Percentiles rank a stretch among this genome's conserved stretches.
phyloP scores from a whole-genome alignment of 2,888 invertebrate genomes.

The Amblyteles armatorius region DNA sequence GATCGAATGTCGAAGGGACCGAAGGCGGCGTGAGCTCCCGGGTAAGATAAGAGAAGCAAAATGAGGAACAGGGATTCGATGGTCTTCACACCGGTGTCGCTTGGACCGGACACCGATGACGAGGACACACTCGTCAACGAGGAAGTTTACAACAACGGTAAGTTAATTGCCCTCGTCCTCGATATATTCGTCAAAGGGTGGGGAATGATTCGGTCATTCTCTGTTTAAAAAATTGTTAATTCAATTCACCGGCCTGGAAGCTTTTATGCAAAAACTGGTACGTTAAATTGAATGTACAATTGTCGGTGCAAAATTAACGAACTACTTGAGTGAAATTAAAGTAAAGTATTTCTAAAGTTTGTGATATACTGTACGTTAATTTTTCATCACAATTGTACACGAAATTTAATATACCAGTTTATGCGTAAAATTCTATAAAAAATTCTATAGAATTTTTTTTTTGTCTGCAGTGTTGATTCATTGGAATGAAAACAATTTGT shows the following conservation, averaged over 20 bases:
- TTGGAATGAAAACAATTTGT: neutral
- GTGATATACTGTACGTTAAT: too few species aligned
- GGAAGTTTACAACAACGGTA: slow-evolving; percentile 83
- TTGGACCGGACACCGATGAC: slow-evolving; percentile 83
- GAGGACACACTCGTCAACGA: slow-evolving; percentile 83
- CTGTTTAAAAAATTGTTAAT: too few species aligned
- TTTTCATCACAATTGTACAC: too few species aligned
- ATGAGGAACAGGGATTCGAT: slow-evolving; percentile 82
- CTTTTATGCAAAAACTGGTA: neutral
- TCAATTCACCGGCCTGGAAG: too few species aligned
- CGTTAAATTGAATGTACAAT: too few species aligned
- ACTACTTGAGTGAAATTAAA: too few species aligned
- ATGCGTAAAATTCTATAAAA: too few species aligned
- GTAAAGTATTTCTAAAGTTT: too few species aligned
- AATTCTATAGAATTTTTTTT: too few species aligned
- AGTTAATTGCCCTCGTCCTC: slow-evolving; percentile 58
- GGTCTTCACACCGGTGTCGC: slow-evolving; percentile 83
- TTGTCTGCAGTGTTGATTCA: neutral
- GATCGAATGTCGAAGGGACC: slow-evolving; percentile 28
- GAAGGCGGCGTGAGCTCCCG: neutral
- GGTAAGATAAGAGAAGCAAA: slow-evolving; percentile 30
- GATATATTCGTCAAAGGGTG: neutral
- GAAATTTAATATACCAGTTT: too few species aligned
- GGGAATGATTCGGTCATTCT: too few species aligned
- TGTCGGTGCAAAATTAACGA: too few species aligned